Base-by-base conservation (phyloP, 2,888 invertebrate species). In the Drymonia ruficornis region DNA sequence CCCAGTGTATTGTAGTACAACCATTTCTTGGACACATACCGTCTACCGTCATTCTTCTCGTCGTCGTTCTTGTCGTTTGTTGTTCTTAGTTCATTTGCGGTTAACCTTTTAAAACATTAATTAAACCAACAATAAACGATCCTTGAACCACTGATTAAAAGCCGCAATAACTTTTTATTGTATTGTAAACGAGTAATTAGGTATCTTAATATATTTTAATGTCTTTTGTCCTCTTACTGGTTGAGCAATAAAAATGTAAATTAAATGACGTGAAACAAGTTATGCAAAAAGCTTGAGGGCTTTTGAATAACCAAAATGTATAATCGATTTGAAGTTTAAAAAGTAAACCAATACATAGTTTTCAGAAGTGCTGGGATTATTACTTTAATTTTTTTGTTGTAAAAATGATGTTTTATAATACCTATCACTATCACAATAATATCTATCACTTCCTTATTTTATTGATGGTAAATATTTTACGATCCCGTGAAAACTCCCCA, bases 401-500 rank as follows among this genome's bases (percentile, higher is more conserved):
- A n/a, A n/a, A n/a, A n/a, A n/a, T n/a, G n/a, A n/a, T n/a, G n/a
- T n/a, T n/a, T n/a, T n/a, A n/a, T n/a, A n/a, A n/a, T n/a, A n/a
- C n/a, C n/a, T n/a, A n/a, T n/a, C n/a, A n/a, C n/a, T n/a, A n/a
- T n/a, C n/a, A n/a, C n/a, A n/a, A n/a, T n/a, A n/a, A n/a, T n/a
- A n/a, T n/a, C n/a, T n/a, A n/a, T n/a, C n/a, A n/a, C n/a, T n/a
- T n/a, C n/a, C n/a, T n/a, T n/a, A n/a, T n/a, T n/a, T n/a, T n/a
- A n/a, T n/a, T n/a, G n/a, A n/a, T n/a, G n/a, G n/a, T n/a, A 15
- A 2, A 5, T 40, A 16, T 2, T 11, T 9, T 16, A 40, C 50
- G 58, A 58, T 54, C 54, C 58, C 54, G 53, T 40, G 61, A 48
- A 34, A 44, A 47, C 34, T 49, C 23, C n/a, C 60, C 67, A 61